These are phyloP conservation scores for Ornithorhynchus anatinus DNA, from an alignment of 2,113 vertebrate species.

Conservation along the genomic window DNA sequence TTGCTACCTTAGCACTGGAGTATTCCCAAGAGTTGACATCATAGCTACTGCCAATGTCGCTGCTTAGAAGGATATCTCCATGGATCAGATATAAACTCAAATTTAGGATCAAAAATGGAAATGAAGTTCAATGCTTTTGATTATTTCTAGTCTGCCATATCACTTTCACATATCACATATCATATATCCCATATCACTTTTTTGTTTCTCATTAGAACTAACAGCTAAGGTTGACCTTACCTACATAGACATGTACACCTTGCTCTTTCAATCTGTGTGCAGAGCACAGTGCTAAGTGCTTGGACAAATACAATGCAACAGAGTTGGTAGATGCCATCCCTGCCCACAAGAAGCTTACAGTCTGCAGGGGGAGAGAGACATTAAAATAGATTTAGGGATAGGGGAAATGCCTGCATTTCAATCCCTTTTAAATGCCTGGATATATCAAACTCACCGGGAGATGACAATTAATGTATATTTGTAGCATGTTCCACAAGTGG, in stretches of 20 bases:
- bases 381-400: no score
- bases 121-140: conserved; percentile 57
- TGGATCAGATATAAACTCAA: conserved; percentile 7
- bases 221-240: neutral
- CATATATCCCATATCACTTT: no score
- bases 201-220: neutral
- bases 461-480: neutral
- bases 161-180: no score
- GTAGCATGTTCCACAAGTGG: neutral
- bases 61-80: neutral
- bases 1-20: conserved; percentile 9
- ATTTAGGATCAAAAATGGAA: conserved; percentile 21
- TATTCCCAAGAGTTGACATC: neutral
- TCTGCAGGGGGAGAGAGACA: no score
- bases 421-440: neutral
- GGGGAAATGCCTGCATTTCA: neutral
- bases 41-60: neutral
- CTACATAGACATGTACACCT: neutral
- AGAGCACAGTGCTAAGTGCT: no score
- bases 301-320: no score
- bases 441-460: neutral
- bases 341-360: no score
- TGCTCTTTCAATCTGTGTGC: neutral
- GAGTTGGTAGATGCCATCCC: no score
- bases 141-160: conserved; percentile 17